Conservation (phyloP, 2,888 invertebrate genomes). For the Pseudococcus jackbeardsleyi region DNA sequence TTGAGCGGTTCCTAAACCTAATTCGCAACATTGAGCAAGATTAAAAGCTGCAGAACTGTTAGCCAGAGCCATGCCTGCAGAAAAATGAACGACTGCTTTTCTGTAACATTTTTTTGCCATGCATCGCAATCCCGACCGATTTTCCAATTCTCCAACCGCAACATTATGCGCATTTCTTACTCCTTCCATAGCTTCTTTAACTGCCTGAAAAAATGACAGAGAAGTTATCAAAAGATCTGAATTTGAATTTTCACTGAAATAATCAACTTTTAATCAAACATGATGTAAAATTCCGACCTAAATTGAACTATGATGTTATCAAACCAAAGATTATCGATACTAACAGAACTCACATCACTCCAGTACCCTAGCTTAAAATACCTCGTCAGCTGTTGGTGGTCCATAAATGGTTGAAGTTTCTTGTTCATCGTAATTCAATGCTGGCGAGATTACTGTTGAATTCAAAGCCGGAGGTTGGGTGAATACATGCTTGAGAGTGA, state of each 20-base stretch:
- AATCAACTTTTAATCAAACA: too few relatives aligned
- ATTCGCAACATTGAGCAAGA: slow-evolving; percentile 79
- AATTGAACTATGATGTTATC: too few relatives aligned
- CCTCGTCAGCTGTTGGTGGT: slow-evolving; percentile 55
- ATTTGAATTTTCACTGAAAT: background rate
- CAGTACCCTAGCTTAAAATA: background rate
- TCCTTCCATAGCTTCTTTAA: slow-evolving; percentile 68
- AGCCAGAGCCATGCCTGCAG: slow-evolving; percentile 74
- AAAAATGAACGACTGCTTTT: slow-evolving; percentile 74
- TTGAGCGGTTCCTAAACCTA: slow-evolving; percentile 76
- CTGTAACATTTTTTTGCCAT: slow-evolving; percentile 75
- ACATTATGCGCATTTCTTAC: slow-evolving; percentile 71
- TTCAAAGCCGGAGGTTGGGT: slow-evolving; percentile 61
- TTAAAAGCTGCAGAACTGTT: slow-evolving; percentile 78
- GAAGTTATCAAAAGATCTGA: background rate
- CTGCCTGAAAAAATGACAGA: slow-evolving; percentile 66
- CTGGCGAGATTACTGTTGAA: background rate
- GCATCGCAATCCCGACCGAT: slow-evolving; percentile 75
- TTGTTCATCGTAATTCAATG: background rate
- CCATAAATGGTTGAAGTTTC: slow-evolving; percentile 38
- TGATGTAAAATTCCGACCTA: too few relatives aligned
- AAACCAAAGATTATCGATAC: too few relatives aligned
- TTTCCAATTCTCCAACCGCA: slow-evolving; percentile 76
- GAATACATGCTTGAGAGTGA: slow-evolving; percentile 54
- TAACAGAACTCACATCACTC: too few relatives aligned